These are phyloP conservation scores for Elephas maximus DNA, from an alignment of 2,113 vertebrate genomes.

Conservation along the genomic window DNA sequence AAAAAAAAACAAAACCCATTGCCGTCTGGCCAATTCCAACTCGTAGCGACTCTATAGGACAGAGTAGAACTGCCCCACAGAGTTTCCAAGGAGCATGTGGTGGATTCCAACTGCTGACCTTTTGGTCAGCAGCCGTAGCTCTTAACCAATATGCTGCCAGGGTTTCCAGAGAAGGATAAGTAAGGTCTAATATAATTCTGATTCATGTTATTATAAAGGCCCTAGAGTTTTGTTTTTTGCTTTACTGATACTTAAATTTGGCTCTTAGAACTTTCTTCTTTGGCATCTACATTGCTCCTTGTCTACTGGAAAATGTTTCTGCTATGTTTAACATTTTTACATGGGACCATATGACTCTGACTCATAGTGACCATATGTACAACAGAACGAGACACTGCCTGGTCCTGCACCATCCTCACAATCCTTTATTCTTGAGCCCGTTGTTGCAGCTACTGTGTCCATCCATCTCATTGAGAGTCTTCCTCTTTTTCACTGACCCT, in stretches of 20 bases:
- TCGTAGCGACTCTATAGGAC: background rate
- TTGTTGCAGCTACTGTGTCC: too few species aligned
- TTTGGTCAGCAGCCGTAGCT: background rate
- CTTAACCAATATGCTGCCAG: background rate
- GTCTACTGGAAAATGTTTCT: slow-evolving; percentile 44
- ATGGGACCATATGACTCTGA: background rate
- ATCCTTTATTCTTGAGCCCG: too few species aligned
- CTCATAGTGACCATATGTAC: too few species aligned
- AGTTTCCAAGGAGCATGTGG: background rate
- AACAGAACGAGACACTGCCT: too few species aligned
- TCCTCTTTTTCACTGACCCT: too few species aligned
- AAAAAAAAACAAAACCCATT: background rate
- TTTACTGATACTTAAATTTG: background rate
- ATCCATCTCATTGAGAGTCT: too few species aligned
- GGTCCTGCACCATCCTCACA: too few species aligned
- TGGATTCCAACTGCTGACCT: background rate
- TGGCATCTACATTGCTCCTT: background rate
- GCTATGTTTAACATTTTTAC: background rate
- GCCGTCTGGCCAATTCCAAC: background rate
- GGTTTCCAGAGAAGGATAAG: background rate
- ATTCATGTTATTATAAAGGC: background rate
- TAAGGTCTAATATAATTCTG: background rate
- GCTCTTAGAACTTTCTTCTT: background rate
- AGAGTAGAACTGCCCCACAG: background rate
- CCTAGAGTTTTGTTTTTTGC: background rate